Evolutionary conservation across 92 coral and sea anemone genomes (phyloP).

Genomic region (Actinernus sp.): DNA sequence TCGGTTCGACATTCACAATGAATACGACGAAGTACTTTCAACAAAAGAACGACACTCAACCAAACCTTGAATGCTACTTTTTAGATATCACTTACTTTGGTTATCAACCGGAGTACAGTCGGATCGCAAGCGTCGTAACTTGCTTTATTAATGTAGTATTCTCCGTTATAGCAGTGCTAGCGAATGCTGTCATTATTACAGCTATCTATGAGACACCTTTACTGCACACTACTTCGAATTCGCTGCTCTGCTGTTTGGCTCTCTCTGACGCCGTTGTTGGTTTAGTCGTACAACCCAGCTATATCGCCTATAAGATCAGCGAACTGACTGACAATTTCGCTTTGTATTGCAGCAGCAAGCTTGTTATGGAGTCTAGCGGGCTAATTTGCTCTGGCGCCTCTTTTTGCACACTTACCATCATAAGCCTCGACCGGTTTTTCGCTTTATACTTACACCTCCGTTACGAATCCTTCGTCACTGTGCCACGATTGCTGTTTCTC

Average conservation of each 20-base stretch:
- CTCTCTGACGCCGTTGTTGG: constrained; percentile 23
- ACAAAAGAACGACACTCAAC: too few species aligned
- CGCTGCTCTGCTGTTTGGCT: constrained; percentile 17
- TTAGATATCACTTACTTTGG: too few species aligned
- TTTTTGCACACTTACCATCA: constrained; percentile 7
- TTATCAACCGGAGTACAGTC: too few species aligned
- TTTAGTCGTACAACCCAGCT: constrained; percentile 6
- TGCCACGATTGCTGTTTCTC: neutral
- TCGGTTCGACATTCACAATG: too few species aligned
- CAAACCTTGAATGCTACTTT: too few species aligned
- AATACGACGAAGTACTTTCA: too few species aligned
- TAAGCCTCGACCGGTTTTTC: constrained; percentile 8
- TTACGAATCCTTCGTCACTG: constrained; percentile 5
- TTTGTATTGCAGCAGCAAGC: neutral
- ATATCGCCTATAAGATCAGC: constrained; percentile 8
- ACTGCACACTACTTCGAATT: constrained; percentile 9
- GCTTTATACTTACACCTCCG: constrained; percentile 11
- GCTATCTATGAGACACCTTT: neutral
- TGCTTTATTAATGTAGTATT: constrained; percentile 9
- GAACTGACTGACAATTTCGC: neutral
- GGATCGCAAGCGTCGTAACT: too few species aligned
- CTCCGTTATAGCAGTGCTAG: neutral
- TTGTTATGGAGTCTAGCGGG: constrained; percentile 7
- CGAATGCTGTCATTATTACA: constrained; percentile 1
- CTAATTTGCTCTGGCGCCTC: constrained; percentile 2